Base-by-base conservation (phyloP, 1,140 invertebrate genomes). In the Drosophila pseudoananassae region DNA sequence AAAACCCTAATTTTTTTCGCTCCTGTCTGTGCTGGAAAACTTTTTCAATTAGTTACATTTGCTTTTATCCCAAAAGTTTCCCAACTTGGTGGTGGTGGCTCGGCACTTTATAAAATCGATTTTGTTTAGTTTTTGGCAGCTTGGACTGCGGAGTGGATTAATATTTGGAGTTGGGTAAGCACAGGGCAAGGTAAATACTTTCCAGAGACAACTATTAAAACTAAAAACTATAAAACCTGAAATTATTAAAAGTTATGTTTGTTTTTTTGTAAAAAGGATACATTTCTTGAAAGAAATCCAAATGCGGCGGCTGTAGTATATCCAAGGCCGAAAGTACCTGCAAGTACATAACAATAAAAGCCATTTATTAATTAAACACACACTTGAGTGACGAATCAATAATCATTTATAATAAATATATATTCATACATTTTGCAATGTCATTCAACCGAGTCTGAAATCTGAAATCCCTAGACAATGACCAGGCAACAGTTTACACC, bases 201-300 rank as follows among this genome's bases (percentile, higher is more conserved):
- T 20, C 17, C 2, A 20, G 20, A 2, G 17, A 20, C 17, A 20
- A 20, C 2, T 23, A 10, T 40, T 12, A 6, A 29, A 3, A 33
- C 17, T 5, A 33, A 2, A 15, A 33, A 8, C 9, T 17, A 7
- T 5, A 31, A 29, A 31, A 50, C 9, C 12, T 38, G 6, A 2
- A 17, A 8, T 23, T 31, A 20, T 45, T 15, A 54, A 8, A 3
- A 12, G n/a, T 9, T 57, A 23, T 58, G 15, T 36, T 49, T 59
- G 1, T 49, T 53, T 66, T 54, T 56, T 36, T 53, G 5, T 20
- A 50, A 74, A 94, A 98, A 98, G 97, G 96, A 98, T 98, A 99
- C 97, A 99, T 98, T 96, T 99, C 98, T 94, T 99, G 97, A 94
- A 99, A 99, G 94, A 98, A 98, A 93, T 99, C 98, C 92, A 99